Evolutionary conservation across 2,113 vertebrate genomes (phyloP).

Genomic region (Chrysochloris asiatica): DNA sequence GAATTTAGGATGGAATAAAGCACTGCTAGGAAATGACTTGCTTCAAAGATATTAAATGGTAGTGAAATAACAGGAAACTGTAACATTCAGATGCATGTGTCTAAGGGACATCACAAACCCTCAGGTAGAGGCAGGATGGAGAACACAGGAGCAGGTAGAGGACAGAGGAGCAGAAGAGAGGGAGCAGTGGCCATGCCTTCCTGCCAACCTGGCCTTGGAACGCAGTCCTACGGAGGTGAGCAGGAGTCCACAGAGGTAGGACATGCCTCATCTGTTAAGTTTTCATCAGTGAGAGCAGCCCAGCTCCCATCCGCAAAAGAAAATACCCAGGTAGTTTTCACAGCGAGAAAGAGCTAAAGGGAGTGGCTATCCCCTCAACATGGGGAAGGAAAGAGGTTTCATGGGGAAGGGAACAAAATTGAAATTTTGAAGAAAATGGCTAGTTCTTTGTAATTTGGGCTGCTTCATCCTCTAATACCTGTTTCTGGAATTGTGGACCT

Average conservation of each 20-base stretch:
- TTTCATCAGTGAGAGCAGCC: background rate
- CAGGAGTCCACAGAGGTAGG: background rate
- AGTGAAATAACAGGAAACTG: background rate
- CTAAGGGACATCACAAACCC: background rate
- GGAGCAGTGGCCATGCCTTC: too few relatives aligned
- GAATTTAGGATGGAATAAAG: background rate
- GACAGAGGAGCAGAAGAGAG: background rate
- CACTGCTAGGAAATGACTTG: background rate
- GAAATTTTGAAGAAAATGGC: background rate
- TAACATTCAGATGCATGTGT: background rate
- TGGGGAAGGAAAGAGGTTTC: background rate
- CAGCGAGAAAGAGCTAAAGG: background rate
- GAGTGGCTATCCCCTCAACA: too few relatives aligned
- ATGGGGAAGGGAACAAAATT: background rate
- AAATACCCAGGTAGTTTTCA: background rate
- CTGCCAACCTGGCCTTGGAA: rapidly evolving
- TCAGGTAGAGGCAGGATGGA: background rate
- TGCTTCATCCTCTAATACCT: background rate
- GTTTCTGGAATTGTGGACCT: background rate
- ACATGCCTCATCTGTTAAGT: background rate
- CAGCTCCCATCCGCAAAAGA: background rate
- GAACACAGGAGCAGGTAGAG: background rate
- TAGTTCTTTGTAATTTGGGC: background rate
- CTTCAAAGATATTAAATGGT: slow-evolving; percentile 16
- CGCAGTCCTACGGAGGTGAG: background rate